Evolutionary conservation across 2,113 vertebrate species (phyloP), one percentile per base, ranked within the genome.

Genomic region (Oreochromis spilurus): DNA sequence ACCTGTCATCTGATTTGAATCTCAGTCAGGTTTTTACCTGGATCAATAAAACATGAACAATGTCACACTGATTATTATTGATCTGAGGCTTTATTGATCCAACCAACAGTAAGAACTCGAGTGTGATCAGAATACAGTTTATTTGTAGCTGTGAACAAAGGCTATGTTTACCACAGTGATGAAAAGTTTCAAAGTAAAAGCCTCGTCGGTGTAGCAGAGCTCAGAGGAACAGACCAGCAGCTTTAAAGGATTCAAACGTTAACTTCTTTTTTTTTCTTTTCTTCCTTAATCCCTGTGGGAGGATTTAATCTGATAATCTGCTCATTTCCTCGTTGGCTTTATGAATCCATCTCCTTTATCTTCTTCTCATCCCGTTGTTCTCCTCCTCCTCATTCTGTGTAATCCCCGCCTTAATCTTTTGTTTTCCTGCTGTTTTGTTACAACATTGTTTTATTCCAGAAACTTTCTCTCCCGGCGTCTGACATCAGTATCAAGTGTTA

Each of bases 231-330:
- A 6, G 5, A 48, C 9, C 67, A 48, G 67, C 67, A 72, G 67
- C 67, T 75, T 26, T 24, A 16, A 70, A 43, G n/a, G 67, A 24
- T 26, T 72, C 7, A 6, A 72, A 26, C 40, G 4, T 82, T 4
- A 13, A 4, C 4, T 50, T 21, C 13, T 17, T 50, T 48, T 70
- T n/a, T 10, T 57, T 48, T 70, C n/a, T 79, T 48, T 5, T 31
- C 78, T 36, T 31, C 6, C 1, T 79, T 88, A 79, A 88, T 88
- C 83, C 17, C 24, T 52, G 67, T 26, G 17, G 31, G 13, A 67
- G 36, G 83, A 78, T 82, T 67, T 75, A 75, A 75, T 75, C 24
- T 48, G 40, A 29, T 88, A 88, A 54, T 43, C 53, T 75, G 29
- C 38, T 43, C 58, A 2, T 62, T 26, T 31, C 52, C 36, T 67